These are phyloP conservation scores for Phrixothrix hirtus DNA, from an alignment of 2,888 invertebrate genomes.

Conservation along the genomic window DNA sequence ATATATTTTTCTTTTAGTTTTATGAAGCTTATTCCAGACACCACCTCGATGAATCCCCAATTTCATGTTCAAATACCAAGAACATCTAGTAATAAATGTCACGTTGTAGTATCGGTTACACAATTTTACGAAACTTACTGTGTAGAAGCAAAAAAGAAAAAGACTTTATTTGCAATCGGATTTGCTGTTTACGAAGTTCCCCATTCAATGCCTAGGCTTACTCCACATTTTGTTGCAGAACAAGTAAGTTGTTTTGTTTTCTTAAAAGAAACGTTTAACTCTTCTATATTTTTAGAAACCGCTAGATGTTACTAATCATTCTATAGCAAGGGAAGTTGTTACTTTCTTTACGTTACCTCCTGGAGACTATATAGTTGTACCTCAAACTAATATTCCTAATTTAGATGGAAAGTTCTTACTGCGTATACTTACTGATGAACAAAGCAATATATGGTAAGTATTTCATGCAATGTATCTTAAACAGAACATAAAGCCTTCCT, in stretches of 20 bases:
- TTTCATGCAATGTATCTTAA: background rate
- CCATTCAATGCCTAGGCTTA: slow-evolving; percentile 63
- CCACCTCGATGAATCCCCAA: slow-evolving; percentile 71
- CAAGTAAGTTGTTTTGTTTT: slow-evolving; percentile 53
- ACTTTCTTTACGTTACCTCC: slow-evolving; percentile 75
- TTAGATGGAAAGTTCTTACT: slow-evolving; percentile 72
- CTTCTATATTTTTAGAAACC: slow-evolving; percentile 60
- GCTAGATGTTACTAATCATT: slow-evolving; percentile 69
- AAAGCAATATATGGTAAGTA: slow-evolving; percentile 69
- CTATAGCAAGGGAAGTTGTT: slow-evolving; percentile 68
- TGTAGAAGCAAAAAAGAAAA: slow-evolving; percentile 57
- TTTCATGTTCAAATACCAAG: slow-evolving; percentile 72
- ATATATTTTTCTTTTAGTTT: background rate
- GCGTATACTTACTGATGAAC: slow-evolving; percentile 72
- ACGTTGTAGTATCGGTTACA: slow-evolving; percentile 73
- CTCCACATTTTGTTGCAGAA: slow-evolving; percentile 64
- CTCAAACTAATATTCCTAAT: slow-evolving; percentile 70
- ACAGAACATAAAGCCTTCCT: background rate
- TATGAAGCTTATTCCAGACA: slow-evolving; percentile 56
- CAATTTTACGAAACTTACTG: slow-evolving; percentile 65
- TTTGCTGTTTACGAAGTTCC: slow-evolving; percentile 74
- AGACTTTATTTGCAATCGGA: slow-evolving; percentile 65
- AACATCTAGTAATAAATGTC: slow-evolving; percentile 66
- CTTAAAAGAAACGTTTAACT: background rate
- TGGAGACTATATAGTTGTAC: slow-evolving; percentile 74